Evolutionary conservation across 2,113 vertebrate species (phyloP).

Genomic region (Origma solitaria): DNA sequence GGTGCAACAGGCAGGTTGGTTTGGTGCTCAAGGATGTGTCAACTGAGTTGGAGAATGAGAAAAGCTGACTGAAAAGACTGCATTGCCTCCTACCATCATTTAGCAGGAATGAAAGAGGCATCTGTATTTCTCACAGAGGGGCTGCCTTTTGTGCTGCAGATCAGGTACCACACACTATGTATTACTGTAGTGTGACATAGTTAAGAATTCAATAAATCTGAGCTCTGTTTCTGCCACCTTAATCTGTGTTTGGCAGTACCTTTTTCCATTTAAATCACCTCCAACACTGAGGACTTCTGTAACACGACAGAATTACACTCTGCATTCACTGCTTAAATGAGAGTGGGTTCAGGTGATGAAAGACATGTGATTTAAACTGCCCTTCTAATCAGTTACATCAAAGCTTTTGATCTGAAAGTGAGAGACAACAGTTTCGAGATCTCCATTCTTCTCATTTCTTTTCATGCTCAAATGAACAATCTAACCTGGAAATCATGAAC

Average conservation of each 20-base stretch:
- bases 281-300: not conserved
- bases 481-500: not conserved
- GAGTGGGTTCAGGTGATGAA: not conserved
- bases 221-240: not conserved
- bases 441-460: not conserved
- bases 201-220: not conserved
- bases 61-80: not conserved
- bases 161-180: not conserved
- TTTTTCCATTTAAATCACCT: not conserved
- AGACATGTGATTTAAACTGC: not conserved
- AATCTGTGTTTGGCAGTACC: not conserved
- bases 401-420: slow-evolving; percentile 13
- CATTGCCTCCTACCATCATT: not conserved
- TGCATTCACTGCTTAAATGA: not conserved
- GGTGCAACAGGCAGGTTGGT: not conserved
- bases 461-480: not conserved
- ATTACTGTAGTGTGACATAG: not conserved
- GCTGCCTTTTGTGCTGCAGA: not conserved
- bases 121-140: not conserved
- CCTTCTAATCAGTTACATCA: not conserved
- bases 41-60: not conserved
- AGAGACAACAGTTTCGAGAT: not conserved
- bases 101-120: not conserved
- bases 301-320: not conserved
- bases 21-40: not conserved